Conservation (phyloP, 2,113 vertebrate genomes). For the human (Homo sapiens) region DNA sequence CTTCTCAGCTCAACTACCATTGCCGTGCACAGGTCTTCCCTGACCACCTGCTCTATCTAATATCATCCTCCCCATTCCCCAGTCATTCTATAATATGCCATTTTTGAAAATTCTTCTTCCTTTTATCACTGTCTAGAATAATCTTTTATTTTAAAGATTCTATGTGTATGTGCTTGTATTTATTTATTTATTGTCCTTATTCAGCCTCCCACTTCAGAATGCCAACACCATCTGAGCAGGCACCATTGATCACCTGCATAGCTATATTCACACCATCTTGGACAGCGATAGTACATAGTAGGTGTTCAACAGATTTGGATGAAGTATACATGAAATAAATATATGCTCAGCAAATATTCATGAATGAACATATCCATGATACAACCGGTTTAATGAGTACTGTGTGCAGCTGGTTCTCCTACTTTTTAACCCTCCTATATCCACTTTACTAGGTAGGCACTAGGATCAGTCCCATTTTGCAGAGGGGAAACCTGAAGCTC, state of each 20-base stretch:
- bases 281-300: neutral
- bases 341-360: rapidly evolving
- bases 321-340: neutral
- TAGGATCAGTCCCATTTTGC: neutral
- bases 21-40: too few species aligned
- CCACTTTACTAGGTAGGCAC: too few species aligned
- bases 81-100: too few species aligned
- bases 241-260: neutral
- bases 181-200: neutral
- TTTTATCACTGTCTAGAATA: neutral
- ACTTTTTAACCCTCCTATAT: neutral
- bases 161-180: neutral
- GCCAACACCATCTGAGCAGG: neutral
- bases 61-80: rapidly evolving
- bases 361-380: too few species aligned
- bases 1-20: neutral
- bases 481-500: neutral
- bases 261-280: neutral
- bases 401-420: rapidly evolving
- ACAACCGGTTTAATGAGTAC: rapidly evolving
- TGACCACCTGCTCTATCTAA: neutral
- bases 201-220: neutral
- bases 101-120: neutral
- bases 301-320: neutral
- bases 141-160: neutral